phyloP scores from a whole-genome alignment of 2,797 vertebrate species.

The Pseudopleuronectes americanus region DNA sequence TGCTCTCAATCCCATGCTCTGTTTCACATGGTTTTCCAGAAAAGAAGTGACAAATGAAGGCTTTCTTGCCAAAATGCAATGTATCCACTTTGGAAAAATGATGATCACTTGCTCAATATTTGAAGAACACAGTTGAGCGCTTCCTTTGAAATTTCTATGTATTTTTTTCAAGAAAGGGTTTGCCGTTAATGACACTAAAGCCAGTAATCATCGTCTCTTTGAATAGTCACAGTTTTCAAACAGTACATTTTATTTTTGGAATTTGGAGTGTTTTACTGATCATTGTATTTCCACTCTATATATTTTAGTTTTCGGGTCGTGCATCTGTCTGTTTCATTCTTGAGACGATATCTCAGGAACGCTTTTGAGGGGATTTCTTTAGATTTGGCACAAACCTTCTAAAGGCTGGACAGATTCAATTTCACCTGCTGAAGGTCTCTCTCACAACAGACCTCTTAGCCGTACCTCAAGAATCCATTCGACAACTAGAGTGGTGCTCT shows the following conservation, averaged over 20 bases:
- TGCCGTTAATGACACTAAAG: conserved; percentile 3
- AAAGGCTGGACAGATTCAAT: neutral
- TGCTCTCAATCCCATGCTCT: conserved; percentile 49
- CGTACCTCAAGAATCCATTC: neutral
- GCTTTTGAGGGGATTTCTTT: neutral
- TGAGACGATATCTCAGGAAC: neutral
- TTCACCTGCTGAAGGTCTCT: no score
- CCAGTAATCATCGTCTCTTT: conserved; percentile 16
- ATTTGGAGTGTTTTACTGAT: conserved; percentile 24
- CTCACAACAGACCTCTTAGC: neutral
- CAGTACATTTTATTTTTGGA: neutral
- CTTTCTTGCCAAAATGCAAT: conserved; percentile 44
- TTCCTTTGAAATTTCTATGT: conserved; percentile 2
- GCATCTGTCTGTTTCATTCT: neutral
- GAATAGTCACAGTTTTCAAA: neutral
- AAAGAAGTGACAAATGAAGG: conserved; percentile 48
- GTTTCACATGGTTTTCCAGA: conserved; percentile 50
- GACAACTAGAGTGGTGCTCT: no score
- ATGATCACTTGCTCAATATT: conserved; percentile 3
- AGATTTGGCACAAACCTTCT: neutral
- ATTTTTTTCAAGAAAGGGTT: neutral
- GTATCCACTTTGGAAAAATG: conserved; percentile 29
- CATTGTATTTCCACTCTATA: conserved; percentile 3
- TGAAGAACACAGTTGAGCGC: conserved; percentile 5
- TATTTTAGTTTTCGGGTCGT: no score